Evolutionary conservation across 1,140 invertebrate species (phyloP).

Genomic region (Trachelipus rathkii): DNA sequence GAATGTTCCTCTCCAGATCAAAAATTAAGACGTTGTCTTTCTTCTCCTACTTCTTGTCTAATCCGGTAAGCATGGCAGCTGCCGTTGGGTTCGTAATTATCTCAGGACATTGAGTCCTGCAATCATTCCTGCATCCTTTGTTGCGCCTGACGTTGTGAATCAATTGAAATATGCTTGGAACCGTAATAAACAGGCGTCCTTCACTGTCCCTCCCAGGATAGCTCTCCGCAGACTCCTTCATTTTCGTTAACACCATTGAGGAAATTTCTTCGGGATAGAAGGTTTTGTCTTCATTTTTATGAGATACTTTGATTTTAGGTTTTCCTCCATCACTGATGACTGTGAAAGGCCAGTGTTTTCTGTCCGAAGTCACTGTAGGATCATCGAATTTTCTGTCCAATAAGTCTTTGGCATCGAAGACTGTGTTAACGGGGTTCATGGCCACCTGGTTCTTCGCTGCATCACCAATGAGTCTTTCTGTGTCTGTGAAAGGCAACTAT

Average conservation of each 20-base stretch:
- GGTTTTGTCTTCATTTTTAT: constrained; percentile 75
- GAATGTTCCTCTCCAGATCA: constrained; percentile 59
- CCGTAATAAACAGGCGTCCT: constrained; percentile 84
- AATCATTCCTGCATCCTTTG: constrained; percentile 85
- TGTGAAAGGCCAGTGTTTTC: constrained; percentile 96
- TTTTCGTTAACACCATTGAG: constrained; percentile 82
- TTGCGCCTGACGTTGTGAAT: constrained; percentile 88
- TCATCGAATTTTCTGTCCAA: constrained; percentile 94
- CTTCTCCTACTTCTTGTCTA: constrained; percentile 49
- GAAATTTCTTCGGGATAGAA: constrained; percentile 82
- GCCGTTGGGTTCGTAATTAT: constrained; percentile 76
- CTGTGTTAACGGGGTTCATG: constrained; percentile 92
- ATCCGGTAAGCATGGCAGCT: constrained; percentile 76
- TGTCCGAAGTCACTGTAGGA: constrained; percentile 77
- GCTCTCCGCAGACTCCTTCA: constrained; percentile 86
- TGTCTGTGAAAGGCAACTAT: constrained; percentile 61
- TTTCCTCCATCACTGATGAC: constrained; percentile 75
- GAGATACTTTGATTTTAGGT: constrained; percentile 67
- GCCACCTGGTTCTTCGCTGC: constrained; percentile 74
- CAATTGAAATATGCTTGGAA: constrained; percentile 92
- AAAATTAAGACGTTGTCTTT: constrained; percentile 55
- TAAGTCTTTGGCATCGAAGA: constrained; percentile 75
- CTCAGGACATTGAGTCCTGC: constrained; percentile 79
- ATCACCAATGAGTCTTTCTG: constrained; percentile 59
- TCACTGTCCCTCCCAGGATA: constrained; percentile 85